These are phyloP conservation scores for Hydriomena furcata DNA, from an alignment of 2,888 invertebrate genomes.

Conservation along the genomic window DNA sequence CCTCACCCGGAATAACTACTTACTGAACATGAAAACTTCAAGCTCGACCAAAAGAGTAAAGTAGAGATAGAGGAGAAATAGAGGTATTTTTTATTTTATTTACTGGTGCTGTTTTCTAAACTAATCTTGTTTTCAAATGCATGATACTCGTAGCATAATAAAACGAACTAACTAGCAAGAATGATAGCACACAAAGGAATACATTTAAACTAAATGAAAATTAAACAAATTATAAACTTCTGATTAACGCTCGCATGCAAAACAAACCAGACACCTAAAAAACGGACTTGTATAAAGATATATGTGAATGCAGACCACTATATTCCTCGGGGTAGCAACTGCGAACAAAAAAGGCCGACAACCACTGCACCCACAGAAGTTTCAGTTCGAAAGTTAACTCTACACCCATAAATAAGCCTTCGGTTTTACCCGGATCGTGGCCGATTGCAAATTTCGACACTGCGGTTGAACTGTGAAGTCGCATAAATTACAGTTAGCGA, in stretches of 20 bases:
- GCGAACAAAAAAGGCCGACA: constrained; percentile 65
- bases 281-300: constrained; percentile 47
- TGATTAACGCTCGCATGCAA: constrained; percentile 40
- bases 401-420: constrained; percentile 80
- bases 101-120: not conserved
- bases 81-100: not conserved
- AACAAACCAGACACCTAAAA: constrained; percentile 42
- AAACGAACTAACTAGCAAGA: not conserved
- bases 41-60: too few relatives aligned
- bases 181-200: constrained; percentile 20
- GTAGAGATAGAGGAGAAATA: not conserved
- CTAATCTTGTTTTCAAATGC: not conserved
- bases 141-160: not conserved
- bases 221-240: constrained; percentile 37
- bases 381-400: constrained; percentile 75
- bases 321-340: constrained; percentile 58
- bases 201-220: constrained; percentile 23
- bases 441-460: constrained; percentile 78
- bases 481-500: constrained; percentile 80
- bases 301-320: constrained; percentile 54
- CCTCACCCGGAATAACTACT: too few relatives aligned
- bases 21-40: too few relatives aligned
- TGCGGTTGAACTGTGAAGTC: constrained; percentile 76
- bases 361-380: constrained; percentile 72
- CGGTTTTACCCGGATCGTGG: constrained; percentile 77